Percentiles rank a stretch among this genome's conserved stretches.
Evolutionary conservation across 1,140 invertebrate genomes (phyloP).

Genomic region (Ruditapes philippinarum): DNA sequence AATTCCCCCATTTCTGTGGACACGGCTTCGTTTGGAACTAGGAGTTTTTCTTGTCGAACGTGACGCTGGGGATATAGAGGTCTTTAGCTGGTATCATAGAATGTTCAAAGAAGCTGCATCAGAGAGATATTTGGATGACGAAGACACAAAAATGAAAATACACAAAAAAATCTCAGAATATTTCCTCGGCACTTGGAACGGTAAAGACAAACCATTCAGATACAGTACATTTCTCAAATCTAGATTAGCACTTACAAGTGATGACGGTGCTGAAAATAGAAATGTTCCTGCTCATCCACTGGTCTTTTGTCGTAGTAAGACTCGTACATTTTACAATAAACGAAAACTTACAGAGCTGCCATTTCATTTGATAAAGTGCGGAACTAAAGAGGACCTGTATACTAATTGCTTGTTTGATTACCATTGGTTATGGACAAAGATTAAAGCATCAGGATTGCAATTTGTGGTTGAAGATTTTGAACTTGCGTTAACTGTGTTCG

Average conservation of each 20-base stretch:
- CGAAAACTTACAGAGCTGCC: constrained; percentile 77
- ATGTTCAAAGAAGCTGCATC: constrained; percentile 86
- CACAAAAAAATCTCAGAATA: constrained; percentile 99
- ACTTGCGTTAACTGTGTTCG: background rate
- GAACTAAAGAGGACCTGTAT: constrained; percentile 60
- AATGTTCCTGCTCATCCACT: constrained; percentile 97
- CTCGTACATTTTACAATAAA: constrained; percentile 67
- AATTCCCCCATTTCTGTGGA: constrained; percentile 78
- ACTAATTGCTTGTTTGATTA: constrained; percentile 74
- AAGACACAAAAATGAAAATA: constrained; percentile 97
- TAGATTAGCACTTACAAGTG: constrained; percentile 88
- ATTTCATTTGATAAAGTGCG: constrained; percentile 67
- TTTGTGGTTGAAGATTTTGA: constrained; percentile 75
- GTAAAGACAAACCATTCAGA: constrained; percentile 96
- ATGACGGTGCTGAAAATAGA: constrained; percentile 96
- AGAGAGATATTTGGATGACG: constrained; percentile 97
- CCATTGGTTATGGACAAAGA: constrained; percentile 76
- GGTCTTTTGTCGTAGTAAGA: constrained; percentile 89
- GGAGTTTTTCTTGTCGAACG: constrained; percentile 98
- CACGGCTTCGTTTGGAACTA: constrained; percentile 90
- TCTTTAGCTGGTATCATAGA: constrained; percentile 79
- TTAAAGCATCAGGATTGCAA: constrained; percentile 71
- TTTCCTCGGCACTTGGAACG: constrained; percentile 97
- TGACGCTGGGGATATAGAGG: constrained; percentile 91
- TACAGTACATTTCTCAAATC: constrained; percentile 94